Evolutionary conservation across 37 sponge, comb jelly and placozoan genomes (phyloP), one percentile per base, ranked within the genome.

Genomic region (Dysidea cf. avara): DNA sequence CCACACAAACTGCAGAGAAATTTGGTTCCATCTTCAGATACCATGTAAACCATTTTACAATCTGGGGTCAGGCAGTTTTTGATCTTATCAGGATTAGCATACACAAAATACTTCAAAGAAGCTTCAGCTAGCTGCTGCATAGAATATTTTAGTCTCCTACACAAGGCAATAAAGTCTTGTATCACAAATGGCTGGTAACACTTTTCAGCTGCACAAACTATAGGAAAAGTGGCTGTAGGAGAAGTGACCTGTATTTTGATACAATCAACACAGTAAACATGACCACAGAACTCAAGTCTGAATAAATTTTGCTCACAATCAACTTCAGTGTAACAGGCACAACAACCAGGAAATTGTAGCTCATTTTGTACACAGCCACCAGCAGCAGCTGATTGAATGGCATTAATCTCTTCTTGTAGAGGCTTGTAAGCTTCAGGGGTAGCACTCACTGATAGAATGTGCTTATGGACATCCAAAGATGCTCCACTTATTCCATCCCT

Each of bases 111-210:
- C 39, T 52, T 55, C 26, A 87, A 36, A 33, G 82, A 71, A 9
- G 72, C 40, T 13, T 56, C 22, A 34, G 49, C 26, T 0, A 87
- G 47, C 6, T 48, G 53, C 52, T 40, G 66, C 13, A 72, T 21
- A 18, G 12, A 69, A 16, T 51, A 53, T 11, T 74, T 68, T 65
- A 59, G 49, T 21, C 30, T 28, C 26, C 77, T 64, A 47, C 56
- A 61, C 12, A 83, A 61, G 73, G 78, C 79, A n/a, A 63, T 57
- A 69, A 77, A 88, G 39, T 88, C 89, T 73, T 83, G 76, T 81
- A 74, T 75, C 12, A 88, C 84, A 68, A 88, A 79, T 38, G 28
- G 53, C 35, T 79, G n/a, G 24, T 17, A 39, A 68, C 89, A 88
- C 12, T 38, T 72, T 22, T 83, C 83, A 48, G 71, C 68, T 33